phyloP scores from a whole-genome alignment of 1,140 invertebrate genomes.

The Ips nitidus region DNA sequence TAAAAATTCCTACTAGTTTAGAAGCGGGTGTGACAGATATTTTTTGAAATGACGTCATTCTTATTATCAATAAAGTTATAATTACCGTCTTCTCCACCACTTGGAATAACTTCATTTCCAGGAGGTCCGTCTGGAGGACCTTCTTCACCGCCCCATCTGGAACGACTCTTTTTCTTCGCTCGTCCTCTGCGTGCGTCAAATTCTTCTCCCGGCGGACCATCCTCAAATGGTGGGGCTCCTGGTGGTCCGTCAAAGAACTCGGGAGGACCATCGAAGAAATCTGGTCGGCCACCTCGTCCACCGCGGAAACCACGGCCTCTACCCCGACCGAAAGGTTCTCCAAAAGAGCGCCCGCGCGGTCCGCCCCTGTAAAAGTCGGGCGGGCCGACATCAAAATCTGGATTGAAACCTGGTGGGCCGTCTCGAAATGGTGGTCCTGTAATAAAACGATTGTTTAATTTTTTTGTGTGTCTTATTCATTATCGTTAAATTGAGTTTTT shows the following conservation, averaged over 20 bases:
- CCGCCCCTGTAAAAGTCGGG: conserved; percentile 43
- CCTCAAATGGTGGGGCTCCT: conserved; percentile 14
- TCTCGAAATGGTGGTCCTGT: conserved; percentile 38
- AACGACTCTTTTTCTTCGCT: conserved; percentile 14
- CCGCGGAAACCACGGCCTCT: conserved; percentile 21
- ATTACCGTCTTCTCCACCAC: not conserved
- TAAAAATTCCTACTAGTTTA: not conserved
- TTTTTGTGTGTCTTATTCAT: no score
- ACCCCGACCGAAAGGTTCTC: conserved; percentile 5
- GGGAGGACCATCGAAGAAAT: conserved; percentile 19
- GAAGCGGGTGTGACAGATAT: not conserved
- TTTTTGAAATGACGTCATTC: not conserved
- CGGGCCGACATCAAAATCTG: conserved; percentile 43
- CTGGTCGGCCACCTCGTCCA: conserved; percentile 14
- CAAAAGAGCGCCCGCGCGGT: conserved; percentile 31
- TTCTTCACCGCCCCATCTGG: conserved; percentile 5
- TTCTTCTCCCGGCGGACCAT: conserved; percentile 7
- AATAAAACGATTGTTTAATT: conserved; percentile 14
- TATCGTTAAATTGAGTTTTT: no score
- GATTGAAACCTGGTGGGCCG: conserved; percentile 41
- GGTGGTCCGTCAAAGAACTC: conserved; percentile 22
- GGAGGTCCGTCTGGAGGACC: not conserved
- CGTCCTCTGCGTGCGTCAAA: conserved; percentile 12
- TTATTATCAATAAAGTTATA: not conserved
- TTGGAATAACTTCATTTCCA: not conserved